A percentile compares a stretch with the other conserved stretches of the same genome.
phyloP scores from a whole-genome alignment of 2,797 vertebrate genomes.

The Moxostoma hubbsi region DNA sequence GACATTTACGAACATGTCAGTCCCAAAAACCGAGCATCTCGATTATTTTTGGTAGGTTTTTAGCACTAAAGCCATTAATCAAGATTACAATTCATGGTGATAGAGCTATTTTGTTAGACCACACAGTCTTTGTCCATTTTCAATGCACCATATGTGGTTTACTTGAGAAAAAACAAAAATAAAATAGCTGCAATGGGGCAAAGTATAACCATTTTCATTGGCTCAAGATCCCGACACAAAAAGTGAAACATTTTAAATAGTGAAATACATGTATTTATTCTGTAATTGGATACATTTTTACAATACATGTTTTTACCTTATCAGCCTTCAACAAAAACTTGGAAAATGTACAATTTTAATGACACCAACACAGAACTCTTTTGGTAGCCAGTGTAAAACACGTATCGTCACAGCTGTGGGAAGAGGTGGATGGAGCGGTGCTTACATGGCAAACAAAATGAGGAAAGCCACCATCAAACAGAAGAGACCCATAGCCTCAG shows the following conservation, averaged over 20 bases:
- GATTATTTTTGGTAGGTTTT: no score
- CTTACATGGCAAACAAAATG: constrained; percentile 96
- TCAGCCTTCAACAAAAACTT: constrained; percentile 80
- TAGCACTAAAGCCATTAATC: no score
- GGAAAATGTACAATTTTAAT: constrained; percentile 83
- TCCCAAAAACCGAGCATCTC: no score
- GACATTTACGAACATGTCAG: no score
- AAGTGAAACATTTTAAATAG: constrained; percentile 56
- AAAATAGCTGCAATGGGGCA: not conserved
- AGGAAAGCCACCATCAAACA: constrained; percentile 98
- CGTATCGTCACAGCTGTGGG: constrained; percentile 75
- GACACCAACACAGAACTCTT: constrained; percentile 78
- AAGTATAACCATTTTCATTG: not conserved
- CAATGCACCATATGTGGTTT: no score
- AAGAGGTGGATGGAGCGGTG: constrained; percentile 37
- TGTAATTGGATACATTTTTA: constrained; percentile 65
- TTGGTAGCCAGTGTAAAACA: constrained; percentile 79
- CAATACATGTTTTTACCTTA: constrained; percentile 65
- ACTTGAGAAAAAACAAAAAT: no score
- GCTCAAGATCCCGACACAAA: not conserved
- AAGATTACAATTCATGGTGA: no score
- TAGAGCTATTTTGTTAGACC: no score
- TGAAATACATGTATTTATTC: constrained; percentile 68
- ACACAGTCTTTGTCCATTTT: no score
- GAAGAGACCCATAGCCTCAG: constrained; percentile 97